Evolutionary conservation across 2,888 invertebrate genomes (phyloP), one percentile per base, ranked within the genome.

Genomic region (Dichetophora obliterata): DNA sequence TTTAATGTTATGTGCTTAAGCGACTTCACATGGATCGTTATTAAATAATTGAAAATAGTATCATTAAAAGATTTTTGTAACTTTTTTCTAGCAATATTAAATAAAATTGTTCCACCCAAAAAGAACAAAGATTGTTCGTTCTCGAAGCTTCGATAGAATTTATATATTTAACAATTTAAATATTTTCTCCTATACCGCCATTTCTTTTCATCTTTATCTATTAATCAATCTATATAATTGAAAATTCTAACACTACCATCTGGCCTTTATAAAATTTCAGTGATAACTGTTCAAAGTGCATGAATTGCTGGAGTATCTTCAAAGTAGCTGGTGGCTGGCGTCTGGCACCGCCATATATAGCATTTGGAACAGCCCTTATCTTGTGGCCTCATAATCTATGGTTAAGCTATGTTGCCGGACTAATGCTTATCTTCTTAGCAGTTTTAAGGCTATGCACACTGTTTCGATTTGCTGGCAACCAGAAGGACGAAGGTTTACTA

Each of bases 361-460:
- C 83, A 75, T 82, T 88, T 79, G 89, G 89, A 80, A 83, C 85
- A 63, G 84, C 84, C 61, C 81, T 89, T 73, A 84, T 89, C 69
- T 77, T 88, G 73, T 89, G 87, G 85, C 89, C 89, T 24, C 87
- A 89, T 81, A 90, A 90, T 86, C 86, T 91, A 68, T 91, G 91
- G 91, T 86, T 91, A 63, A 91, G 90, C 75, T 90, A 91, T 85
- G 88, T 91, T 69, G 90, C 90, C 69, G 91, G 91, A 6, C 86
- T 89, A 61, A 87, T 90, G 82, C 83, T 91, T 48, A 83, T 91
- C 34, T 81, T 90, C 1, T 83, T 91, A 76, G 90, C 91, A 11
- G 79, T 90, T 65, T 84, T 91, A 76, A 89, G 91, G 82, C 83
- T 91, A 27, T 86, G 86, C 77, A 85, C 86, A 57, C 80, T 87